Percentiles rank a stretch among this genome's conserved stretches.
These are phyloP conservation scores for Dendronephthya gigantea DNA, from an alignment of 64 coral and sea anemone species.

Conservation along the genomic window DNA sequence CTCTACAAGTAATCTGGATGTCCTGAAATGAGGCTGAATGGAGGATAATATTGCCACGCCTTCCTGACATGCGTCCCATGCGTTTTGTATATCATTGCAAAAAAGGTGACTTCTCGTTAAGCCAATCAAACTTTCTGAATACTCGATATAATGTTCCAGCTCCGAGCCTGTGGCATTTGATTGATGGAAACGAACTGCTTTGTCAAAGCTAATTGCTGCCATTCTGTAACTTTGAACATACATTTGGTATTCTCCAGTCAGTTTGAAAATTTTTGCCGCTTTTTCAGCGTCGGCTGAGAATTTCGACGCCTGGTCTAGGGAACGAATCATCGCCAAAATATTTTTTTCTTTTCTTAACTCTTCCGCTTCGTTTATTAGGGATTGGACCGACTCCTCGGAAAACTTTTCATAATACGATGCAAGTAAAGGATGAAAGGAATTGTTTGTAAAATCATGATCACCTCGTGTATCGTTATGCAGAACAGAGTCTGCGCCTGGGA, in stretches of 20 bases:
- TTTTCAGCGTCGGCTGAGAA: not conserved
- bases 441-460: not conserved
- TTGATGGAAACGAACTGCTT: not conserved
- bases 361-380: not conserved
- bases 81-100: not conserved
- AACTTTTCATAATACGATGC: not conserved
- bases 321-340: not conserved
- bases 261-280: not conserved
- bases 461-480: not conserved
- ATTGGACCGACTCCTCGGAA: not conserved
- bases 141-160: not conserved
- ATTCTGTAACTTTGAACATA: not conserved
- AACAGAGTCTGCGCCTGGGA: not conserved
- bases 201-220: not conserved
- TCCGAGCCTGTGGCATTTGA: not conserved
- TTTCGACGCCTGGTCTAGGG: not conserved
- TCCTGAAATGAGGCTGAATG: not conserved
- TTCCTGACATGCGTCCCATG: not conserved
- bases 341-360: not conserved
- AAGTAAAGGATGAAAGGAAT: not conserved
- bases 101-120: not conserved
- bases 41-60: not conserved
- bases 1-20: not conserved
- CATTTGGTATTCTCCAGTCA: not conserved
- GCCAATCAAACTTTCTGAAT: not conserved